These are phyloP conservation scores for Leucophenga montana DNA, from an alignment of 2,888 invertebrate genomes.

Conservation along the genomic window DNA sequence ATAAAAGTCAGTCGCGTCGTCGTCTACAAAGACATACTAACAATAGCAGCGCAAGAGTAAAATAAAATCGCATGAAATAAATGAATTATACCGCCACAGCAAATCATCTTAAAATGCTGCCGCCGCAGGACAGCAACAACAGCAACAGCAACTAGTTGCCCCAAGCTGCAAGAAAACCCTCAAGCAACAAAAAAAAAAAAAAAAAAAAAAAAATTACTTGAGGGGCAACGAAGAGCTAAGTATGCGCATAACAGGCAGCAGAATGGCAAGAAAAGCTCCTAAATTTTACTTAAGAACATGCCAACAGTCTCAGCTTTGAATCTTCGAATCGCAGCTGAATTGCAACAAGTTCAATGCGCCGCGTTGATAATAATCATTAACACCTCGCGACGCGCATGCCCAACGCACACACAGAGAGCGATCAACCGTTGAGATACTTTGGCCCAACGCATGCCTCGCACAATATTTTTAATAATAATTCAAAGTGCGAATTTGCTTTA, in stretches of 20 bases:
- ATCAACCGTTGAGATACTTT: constrained; percentile 19
- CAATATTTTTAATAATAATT: constrained; percentile 71
- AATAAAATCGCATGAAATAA: constrained; percentile 38
- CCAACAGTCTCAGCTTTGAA: constrained; percentile 20
- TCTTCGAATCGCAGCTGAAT: constrained; percentile 2
- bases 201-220: too few species aligned
- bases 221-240: neutral
- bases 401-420: constrained; percentile 25
- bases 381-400: constrained; percentile 61
- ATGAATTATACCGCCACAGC: constrained; percentile 70
- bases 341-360: constrained; percentile 12
- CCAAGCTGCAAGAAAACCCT: neutral
- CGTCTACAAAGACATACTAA: constrained; percentile 14
- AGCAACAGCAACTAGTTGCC: neutral
- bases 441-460: constrained; percentile 36
- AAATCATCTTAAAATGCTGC: constrained; percentile 64
- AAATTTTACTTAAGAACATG: constrained; percentile 68
- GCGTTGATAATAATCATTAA: constrained; percentile 65
- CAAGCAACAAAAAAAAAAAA: too few species aligned
- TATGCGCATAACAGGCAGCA: constrained; percentile 43
- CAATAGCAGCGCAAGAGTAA: constrained; percentile 15
- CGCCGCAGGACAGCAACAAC: neutral
- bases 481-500: constrained; percentile 73
- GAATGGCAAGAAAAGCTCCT: constrained; percentile 58
- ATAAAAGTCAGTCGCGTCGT: constrained; percentile 48